phyloP scores from a whole-genome alignment of 2,797 vertebrate species.

The Phrynocephalus vlangalii region DNA sequence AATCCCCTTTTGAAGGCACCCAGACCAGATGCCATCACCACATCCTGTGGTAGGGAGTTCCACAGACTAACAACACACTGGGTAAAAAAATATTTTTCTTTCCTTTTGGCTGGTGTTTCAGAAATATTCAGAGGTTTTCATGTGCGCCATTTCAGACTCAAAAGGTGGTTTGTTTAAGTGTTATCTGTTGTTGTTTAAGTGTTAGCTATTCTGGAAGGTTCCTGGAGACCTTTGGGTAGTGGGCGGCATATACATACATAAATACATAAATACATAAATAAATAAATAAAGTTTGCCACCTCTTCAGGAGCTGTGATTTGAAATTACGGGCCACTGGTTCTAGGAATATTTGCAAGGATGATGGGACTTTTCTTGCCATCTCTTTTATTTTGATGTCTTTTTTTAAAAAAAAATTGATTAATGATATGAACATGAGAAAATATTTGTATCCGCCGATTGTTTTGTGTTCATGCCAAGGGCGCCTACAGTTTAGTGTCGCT shows the following conservation, averaged over 20 bases:
- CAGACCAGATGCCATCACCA: no score
- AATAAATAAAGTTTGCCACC: not conserved
- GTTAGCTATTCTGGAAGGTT: no score
- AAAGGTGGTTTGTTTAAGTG: no score
- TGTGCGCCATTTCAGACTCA: no score
- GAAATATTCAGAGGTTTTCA: not conserved
- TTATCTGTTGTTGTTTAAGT: no score
- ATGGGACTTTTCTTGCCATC: not conserved
- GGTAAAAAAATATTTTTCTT: not conserved
- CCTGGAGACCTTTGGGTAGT: no score
- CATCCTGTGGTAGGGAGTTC: no score
- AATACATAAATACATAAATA: no score
- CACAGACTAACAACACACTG: no score
- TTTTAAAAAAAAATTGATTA: not conserved
- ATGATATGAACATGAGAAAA: not conserved
- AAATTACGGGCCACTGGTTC: not conserved
- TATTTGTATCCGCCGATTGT: not conserved
- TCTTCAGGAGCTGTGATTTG: not conserved
- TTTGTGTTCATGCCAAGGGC: not conserved
- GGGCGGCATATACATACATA: no score
- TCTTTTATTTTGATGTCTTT: not conserved
- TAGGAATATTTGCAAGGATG: not conserved
- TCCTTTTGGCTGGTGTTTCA: no score
- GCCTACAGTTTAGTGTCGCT: not conserved
- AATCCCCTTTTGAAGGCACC: no score